A percentile compares a stretch with the other conserved stretches of the same genome.
These are phyloP conservation scores for Himalopsyche tibetana DNA, from an alignment of 2,888 invertebrate genomes.

Conservation along the genomic window DNA sequence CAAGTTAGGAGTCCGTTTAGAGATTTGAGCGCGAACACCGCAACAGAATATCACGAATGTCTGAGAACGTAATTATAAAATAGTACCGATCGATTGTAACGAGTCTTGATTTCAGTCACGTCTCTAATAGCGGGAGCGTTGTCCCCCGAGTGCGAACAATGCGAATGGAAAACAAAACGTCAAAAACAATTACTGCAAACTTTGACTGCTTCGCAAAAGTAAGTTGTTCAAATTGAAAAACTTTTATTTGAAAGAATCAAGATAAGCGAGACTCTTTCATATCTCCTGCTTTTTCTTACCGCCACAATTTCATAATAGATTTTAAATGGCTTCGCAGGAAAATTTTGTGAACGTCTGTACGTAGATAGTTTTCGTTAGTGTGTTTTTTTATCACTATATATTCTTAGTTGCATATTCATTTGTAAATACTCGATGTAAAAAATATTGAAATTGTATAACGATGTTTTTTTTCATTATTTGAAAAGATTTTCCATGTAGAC, in stretches of 20 bases:
- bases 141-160: constrained; percentile 58
- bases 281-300: constrained; percentile 37
- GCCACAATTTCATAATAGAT: background rate
- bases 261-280: constrained; percentile 44
- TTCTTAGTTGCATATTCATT: no score
- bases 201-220: constrained; percentile 52
- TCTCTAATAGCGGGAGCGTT: constrained; percentile 45
- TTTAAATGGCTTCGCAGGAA: background rate
- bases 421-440: no score
- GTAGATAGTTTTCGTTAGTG: background rate
- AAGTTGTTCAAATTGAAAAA: constrained; percentile 58
- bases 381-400: no score
- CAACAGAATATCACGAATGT: no score
- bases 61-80: background rate
- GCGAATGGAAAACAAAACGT: constrained; percentile 50
- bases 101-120: no score
- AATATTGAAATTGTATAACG: no score
- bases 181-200: constrained; percentile 58
- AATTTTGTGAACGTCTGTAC: background rate
- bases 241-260: constrained; percentile 57
- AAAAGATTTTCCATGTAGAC: no score
- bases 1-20: no score
- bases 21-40: no score
- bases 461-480: no score
- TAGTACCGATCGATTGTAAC: background rate